Evolutionary conservation across 2,113 vertebrate species (phyloP).

Genomic region (Stegastes partitus): DNA sequence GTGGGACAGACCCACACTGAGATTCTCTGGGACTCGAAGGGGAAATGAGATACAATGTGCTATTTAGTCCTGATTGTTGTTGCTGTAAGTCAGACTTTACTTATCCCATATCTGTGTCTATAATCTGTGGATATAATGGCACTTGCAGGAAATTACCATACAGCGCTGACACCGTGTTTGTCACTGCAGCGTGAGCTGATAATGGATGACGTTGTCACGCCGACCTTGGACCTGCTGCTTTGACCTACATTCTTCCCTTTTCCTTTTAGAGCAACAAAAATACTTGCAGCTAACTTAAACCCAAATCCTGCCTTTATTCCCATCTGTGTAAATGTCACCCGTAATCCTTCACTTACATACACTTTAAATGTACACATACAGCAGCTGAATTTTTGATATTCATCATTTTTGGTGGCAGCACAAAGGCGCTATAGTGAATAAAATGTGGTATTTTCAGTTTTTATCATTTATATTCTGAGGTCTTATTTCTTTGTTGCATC

Average conservation of each 20-base stretch:
- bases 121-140: slow-evolving; percentile 50
- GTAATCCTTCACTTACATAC: background rate
- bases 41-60: slow-evolving; percentile 50
- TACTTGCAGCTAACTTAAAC: slow-evolving; percentile 2
- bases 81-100: slow-evolving; percentile 45
- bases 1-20: slow-evolving; percentile 11
- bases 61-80: slow-evolving; percentile 35
- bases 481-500: slow-evolving; percentile 28
- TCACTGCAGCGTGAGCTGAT: slow-evolving; percentile 31
- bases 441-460: slow-evolving; percentile 14
- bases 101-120: slow-evolving; percentile 25
- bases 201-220: slow-evolving; percentile 40
- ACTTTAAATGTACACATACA: background rate
- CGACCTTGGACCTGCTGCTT: slow-evolving; percentile 38
- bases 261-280: slow-evolving; percentile 31
- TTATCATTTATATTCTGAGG: slow-evolving; percentile 23
- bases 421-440: background rate
- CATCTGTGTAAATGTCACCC: slow-evolving; percentile 1
- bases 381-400: background rate
- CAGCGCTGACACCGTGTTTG: slow-evolving; percentile 43
- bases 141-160: slow-evolving; percentile 52
- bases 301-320: slow-evolving; percentile 4
- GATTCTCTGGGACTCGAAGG: slow-evolving; percentile 14
- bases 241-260: slow-evolving; percentile 61
- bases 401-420: background rate